Conservation (phyloP, 2,113 vertebrate genomes). For the Noctilio leporinus region DNA sequence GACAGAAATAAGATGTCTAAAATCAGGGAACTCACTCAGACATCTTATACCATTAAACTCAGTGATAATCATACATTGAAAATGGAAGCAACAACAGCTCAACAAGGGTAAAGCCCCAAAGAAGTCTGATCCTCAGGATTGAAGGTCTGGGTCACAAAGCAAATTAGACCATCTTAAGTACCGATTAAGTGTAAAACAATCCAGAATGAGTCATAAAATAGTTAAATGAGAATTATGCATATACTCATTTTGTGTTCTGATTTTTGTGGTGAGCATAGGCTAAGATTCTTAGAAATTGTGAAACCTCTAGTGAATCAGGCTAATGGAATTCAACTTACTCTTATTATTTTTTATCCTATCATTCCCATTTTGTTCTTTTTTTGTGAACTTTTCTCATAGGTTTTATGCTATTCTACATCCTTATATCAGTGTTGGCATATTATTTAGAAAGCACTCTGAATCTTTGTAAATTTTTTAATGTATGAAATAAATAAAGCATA, state of each 20-base stretch:
- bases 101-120: neutral
- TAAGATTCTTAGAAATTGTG: neutral
- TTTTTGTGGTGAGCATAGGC: neutral
- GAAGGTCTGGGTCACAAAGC: neutral
- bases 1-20: neutral
- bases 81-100: neutral
- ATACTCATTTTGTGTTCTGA: neutral
- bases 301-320: neutral
- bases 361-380: neutral
- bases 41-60: neutral
- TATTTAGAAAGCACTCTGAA: neutral
- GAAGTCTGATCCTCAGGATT: neutral
- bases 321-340: neutral
- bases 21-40: neutral
- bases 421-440: neutral
- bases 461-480: neutral
- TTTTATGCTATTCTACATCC: neutral
- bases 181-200: neutral
- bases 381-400: neutral
- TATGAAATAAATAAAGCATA: neutral
- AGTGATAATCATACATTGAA: neutral
- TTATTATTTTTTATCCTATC: neutral
- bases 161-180: neutral
- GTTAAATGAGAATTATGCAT: neutral
- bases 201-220: neutral